A percentile compares a stretch with the other conserved stretches of the same genome.
Evolutionary conservation across 2,797 vertebrate genomes (phyloP).

Genomic region (Hypotaenidia philippensis): DNA sequence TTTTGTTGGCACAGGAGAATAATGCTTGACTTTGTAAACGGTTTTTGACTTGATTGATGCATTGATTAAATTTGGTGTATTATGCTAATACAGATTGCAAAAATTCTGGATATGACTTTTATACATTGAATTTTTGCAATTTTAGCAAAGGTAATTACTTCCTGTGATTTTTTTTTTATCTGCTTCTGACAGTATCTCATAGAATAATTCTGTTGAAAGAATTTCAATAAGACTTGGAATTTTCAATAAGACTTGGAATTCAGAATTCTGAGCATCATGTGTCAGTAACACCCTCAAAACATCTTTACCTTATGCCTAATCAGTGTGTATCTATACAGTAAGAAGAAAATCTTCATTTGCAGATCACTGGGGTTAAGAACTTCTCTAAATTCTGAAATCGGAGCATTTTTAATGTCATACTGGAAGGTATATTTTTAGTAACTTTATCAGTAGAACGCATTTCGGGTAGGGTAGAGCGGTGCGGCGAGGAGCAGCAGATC

Average conservation of each 20-base stretch:
- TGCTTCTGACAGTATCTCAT: background rate
- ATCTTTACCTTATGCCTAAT: background rate
- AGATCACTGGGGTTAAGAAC: background rate
- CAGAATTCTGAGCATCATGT: background rate
- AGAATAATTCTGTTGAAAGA: background rate
- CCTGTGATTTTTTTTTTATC: background rate
- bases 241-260: background rate
- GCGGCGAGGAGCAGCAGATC: background rate
- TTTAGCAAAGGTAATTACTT: background rate
- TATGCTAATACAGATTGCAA: conserved; percentile 48
- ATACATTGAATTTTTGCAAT: background rate
- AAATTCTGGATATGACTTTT: background rate
- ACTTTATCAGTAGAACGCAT: background rate
- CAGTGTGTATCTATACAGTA: background rate
- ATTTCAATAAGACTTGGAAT: background rate
- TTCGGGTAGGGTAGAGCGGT: background rate
- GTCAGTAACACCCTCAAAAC: background rate
- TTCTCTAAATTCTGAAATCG: background rate
- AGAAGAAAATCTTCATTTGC: background rate
- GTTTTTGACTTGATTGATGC: conserved; percentile 35
- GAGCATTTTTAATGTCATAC: background rate
- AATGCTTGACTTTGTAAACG: background rate
- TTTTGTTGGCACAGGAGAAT: conserved; percentile 33
- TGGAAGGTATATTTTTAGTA: background rate
- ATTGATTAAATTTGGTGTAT: conserved; percentile 16